Conservation (phyloP, 2,113 vertebrate species). For the Hippocampus mohnikei region DNA sequence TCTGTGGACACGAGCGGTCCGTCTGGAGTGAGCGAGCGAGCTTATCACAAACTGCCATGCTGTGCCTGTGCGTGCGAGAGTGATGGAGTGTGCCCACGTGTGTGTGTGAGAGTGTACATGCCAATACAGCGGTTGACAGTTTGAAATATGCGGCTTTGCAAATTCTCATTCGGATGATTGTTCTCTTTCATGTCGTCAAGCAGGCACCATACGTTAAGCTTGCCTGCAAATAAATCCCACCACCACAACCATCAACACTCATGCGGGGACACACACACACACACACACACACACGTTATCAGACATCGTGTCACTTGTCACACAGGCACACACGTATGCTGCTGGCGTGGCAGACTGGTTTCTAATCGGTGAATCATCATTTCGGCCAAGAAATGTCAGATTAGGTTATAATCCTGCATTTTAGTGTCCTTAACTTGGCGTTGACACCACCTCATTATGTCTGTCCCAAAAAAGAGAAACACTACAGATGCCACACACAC, state of each 20-base stretch:
- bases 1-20: constrained; percentile 8
- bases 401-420: constrained; percentile 49
- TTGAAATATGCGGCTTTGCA: constrained; percentile 41
- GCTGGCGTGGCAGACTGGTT: constrained; percentile 42
- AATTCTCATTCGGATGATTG: constrained; percentile 50
- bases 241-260: not conserved
- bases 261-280: not conserved
- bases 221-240: constrained; percentile 20
- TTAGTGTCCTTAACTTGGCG: constrained; percentile 36
- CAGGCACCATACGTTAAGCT: constrained; percentile 39
- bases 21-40: constrained; percentile 41
- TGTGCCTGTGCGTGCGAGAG: constrained; percentile 4
- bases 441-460: constrained; percentile 33
- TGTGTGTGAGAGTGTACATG: constrained; percentile 3
- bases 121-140: constrained; percentile 36
- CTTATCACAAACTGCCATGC: constrained; percentile 34
- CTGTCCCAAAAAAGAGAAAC: constrained; percentile 9
- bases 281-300: constrained; percentile 21
- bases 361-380: constrained; percentile 60
- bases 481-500: constrained; percentile 4
- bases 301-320: constrained; percentile 23
- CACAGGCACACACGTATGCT: constrained; percentile 17
- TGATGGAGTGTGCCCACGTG: constrained; percentile 4
- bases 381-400: constrained; percentile 57
- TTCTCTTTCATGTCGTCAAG: constrained; percentile 40